Conservation (phyloP, 2,113 vertebrate species). For the Alouatta palliata region DNA sequence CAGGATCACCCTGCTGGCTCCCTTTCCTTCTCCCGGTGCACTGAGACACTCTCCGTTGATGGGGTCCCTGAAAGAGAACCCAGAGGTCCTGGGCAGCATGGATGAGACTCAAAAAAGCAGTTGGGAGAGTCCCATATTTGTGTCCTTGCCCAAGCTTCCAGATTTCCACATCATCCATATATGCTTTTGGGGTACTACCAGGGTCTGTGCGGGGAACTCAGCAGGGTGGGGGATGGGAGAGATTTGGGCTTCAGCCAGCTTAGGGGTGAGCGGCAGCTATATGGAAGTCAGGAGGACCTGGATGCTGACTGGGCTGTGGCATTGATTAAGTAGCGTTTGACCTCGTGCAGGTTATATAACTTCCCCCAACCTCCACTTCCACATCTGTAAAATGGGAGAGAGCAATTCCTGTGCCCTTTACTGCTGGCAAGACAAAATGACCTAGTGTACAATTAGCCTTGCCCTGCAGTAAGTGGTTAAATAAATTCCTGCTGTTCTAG, state of each 20-base stretch:
- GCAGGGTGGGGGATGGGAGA: not conserved
- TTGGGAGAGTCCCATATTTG: not conserved
- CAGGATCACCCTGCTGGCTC: not conserved
- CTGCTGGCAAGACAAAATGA: not conserved
- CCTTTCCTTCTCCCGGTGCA: too few species aligned
- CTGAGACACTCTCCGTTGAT: not conserved
- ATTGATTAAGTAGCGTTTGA: not conserved
- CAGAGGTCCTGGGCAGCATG: not conserved
- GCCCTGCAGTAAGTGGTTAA: too few species aligned
- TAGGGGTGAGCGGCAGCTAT: not conserved
- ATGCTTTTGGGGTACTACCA: not conserved
- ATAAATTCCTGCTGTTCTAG: not conserved
- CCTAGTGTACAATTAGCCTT: fast-evolving
- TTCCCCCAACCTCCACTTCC: not conserved
- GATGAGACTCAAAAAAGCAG: slow-evolving; percentile 50
- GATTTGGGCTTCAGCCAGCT: not conserved
- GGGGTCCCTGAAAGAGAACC: not conserved
- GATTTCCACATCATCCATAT: not conserved
- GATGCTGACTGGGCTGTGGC: not conserved
- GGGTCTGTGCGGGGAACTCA: not conserved
- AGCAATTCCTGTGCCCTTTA: not conserved
- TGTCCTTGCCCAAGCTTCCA: not conserved
- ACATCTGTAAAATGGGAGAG: not conserved
- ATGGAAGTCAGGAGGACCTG: not conserved
- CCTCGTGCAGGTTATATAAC: not conserved